Conservation (phyloP, 2,113 vertebrate species). For the Gobio gobio region DNA sequence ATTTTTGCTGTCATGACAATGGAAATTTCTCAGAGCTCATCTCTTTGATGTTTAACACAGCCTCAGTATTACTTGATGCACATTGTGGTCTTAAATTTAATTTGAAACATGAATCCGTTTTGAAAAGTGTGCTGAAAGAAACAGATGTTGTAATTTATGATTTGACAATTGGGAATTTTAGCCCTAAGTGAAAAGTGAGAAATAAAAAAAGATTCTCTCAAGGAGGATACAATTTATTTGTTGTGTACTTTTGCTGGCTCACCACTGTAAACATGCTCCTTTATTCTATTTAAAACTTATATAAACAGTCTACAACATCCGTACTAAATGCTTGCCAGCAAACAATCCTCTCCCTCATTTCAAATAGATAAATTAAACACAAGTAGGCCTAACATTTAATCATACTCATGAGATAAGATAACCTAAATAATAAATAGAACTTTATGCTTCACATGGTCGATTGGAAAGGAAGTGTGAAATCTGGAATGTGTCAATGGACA, state of each 20-base stretch:
- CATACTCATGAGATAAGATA: not conserved
- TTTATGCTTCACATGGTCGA: not conserved
- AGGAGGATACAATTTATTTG: not conserved
- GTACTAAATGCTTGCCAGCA: not conserved
- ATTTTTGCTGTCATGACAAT: not conserved
- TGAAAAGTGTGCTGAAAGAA: not conserved
- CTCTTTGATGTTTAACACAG: not conserved
- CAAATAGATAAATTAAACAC: not conserved
- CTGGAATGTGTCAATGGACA: not conserved
- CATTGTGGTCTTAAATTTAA: no score
- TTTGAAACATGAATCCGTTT: not conserved
- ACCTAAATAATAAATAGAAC: not conserved
- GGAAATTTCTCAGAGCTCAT: not conserved
- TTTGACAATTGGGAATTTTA: not conserved
- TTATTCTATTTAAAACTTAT: not conserved
- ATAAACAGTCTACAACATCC: not conserved
- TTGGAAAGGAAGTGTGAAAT: conserved; percentile 15
- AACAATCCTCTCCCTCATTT: not conserved
- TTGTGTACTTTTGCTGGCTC: not conserved
- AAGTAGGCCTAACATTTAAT: not conserved
- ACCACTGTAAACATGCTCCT: not conserved
- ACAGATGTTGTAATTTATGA: not conserved
- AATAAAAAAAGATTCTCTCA: not conserved
- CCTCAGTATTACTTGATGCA: not conserved
- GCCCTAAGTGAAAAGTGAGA: not conserved